These are phyloP conservation scores for Rhabdornis inornatus DNA, from an alignment of 2,113 vertebrate genomes.

Conservation along the genomic window DNA sequence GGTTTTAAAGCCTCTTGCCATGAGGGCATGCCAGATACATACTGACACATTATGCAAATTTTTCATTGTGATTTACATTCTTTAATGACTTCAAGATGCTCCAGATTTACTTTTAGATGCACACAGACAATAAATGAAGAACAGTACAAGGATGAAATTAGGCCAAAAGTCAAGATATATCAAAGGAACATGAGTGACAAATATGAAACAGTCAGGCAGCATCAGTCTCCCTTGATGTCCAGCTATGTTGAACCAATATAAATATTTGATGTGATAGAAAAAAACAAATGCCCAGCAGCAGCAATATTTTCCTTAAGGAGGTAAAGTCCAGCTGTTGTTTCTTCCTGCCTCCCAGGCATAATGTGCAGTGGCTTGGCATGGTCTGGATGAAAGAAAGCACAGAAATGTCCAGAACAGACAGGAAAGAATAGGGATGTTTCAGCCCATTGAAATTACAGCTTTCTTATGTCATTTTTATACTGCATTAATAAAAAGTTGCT, in stretches of 20 bases:
- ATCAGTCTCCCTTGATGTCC: constrained; percentile 1
- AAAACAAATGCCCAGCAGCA: neutral
- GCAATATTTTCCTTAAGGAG: neutral
- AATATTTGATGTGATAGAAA: constrained; percentile 22
- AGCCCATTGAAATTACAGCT: neutral
- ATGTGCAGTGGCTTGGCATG: accelerated
- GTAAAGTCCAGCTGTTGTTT: neutral
- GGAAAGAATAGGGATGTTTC: neutral
- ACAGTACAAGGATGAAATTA: constrained; percentile 10
- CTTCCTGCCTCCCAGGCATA: neutral
- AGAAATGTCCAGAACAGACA: neutral
- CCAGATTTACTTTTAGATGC: neutral
- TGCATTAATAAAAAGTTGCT: neutral
- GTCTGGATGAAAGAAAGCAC: neutral
- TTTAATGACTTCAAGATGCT: constrained; percentile 45
- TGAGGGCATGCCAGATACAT: neutral
- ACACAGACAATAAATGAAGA: neutral
- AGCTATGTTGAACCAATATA: neutral
- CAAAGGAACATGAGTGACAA: constrained; percentile 5
- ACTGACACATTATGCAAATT: constrained; percentile 23
- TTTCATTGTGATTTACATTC: constrained; percentile 17
- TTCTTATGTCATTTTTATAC: neutral
- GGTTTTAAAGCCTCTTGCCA: neutral
- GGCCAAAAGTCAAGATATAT: constrained; percentile 39
- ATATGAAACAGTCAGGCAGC: constrained; percentile 10